Conservation (phyloP, 2,888 invertebrate species). For the Noctua fimbriata region DNA sequence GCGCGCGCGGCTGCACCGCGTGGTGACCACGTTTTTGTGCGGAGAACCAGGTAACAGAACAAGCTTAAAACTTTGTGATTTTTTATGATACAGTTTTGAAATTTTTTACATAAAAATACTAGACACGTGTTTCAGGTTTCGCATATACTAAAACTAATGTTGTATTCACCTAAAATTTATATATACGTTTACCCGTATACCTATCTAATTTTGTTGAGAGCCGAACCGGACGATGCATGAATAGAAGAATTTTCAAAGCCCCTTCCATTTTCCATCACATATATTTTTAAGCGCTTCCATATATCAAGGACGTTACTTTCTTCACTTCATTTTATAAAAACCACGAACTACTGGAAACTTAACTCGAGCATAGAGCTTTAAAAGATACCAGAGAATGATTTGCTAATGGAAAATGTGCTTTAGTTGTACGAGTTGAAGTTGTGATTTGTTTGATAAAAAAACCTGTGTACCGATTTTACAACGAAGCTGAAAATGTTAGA, state of each 20-base stretch:
- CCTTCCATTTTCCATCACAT: constrained; percentile 26
- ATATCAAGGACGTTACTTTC: constrained; percentile 22
- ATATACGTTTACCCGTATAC: background rate
- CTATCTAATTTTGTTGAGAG: constrained; percentile 14
- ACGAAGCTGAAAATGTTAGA: constrained; percentile 46
- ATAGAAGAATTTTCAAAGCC: constrained; percentile 21
- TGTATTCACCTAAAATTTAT: background rate
- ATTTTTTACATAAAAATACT: too few relatives aligned
- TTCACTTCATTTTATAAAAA: constrained; percentile 48
- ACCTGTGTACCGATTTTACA: constrained; percentile 34
- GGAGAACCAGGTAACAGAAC: too few relatives aligned
- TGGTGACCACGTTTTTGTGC: too few relatives aligned
- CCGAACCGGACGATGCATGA: background rate
- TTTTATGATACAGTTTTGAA: too few relatives aligned
- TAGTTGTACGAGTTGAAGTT: constrained; percentile 13
- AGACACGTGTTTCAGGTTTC: too few relatives aligned
- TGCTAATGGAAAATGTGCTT: constrained; percentile 41
- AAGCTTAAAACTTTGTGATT: too few relatives aligned
- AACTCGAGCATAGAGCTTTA: constrained; percentile 40
- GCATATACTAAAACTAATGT: too few relatives aligned
- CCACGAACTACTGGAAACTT: constrained; percentile 43
- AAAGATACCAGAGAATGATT: constrained; percentile 38
- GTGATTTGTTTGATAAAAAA: constrained; percentile 28
- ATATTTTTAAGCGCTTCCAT: constrained; percentile 26
- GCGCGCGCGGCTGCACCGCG: too few relatives aligned